Conservation (phyloP, 2,888 invertebrate species). For the Hydrotaea cyrtoneurina region DNA sequence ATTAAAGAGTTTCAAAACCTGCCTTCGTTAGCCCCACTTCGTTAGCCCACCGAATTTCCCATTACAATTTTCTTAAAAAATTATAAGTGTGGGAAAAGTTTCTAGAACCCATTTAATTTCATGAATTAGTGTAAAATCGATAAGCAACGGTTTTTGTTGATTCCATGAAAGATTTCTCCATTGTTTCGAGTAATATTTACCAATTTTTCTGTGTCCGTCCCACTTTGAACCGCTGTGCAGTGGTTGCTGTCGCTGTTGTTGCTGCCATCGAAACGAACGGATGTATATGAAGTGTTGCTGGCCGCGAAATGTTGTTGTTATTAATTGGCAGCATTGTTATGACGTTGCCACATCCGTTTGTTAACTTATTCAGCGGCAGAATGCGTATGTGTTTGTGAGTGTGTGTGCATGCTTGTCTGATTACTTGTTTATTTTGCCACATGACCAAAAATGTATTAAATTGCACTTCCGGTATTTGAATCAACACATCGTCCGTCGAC, state of each 20-base stretch:
- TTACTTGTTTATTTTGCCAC: slow-evolving; percentile 4
- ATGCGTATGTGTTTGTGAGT: neutral
- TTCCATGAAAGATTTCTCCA: no score
- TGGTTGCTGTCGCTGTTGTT: neutral
- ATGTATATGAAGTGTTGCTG: slow-evolving; percentile 37
- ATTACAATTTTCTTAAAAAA: no score
- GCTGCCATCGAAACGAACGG: neutral
- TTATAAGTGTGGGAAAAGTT: no score
- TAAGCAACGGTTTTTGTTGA: no score
- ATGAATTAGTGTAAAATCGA: no score
- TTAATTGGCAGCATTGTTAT: slow-evolving; percentile 68
- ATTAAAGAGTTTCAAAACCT: no score
- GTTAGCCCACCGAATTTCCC: no score
- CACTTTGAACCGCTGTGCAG: neutral
- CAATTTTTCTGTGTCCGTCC: no score
- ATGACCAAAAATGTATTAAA: slow-evolving; percentile 51
- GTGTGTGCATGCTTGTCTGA: neutral
- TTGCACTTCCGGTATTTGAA: slow-evolving; percentile 65
- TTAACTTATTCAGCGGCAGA: slow-evolving; percentile 59
- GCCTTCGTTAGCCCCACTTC: no score
- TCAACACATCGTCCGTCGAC: slow-evolving; percentile 39
- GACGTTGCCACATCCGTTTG: slow-evolving; percentile 69
- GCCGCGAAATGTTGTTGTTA: slow-evolving; percentile 44
- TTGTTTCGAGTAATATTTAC: no score
- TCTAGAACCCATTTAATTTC: no score